These are phyloP conservation scores for Melipona quadrifasciata DNA, from an alignment of 1,140 invertebrate species.

Conservation along the genomic window DNA sequence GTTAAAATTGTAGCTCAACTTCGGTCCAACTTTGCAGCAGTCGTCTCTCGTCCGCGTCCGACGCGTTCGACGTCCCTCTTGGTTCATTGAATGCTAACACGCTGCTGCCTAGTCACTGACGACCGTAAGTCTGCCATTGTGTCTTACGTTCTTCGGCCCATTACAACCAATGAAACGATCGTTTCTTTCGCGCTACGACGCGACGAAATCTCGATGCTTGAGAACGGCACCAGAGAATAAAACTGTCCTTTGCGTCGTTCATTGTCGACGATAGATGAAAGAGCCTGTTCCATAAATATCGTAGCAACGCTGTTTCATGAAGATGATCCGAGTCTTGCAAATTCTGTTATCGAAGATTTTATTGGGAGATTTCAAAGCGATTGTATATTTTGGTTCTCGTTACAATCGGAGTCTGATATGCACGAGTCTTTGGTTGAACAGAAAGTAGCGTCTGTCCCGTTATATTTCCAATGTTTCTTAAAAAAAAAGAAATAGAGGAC, in stretches of 20 bases:
- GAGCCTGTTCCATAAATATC: background rate
- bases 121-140: conserved; percentile 25
- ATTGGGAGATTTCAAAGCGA: background rate
- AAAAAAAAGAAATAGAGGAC: too few relatives aligned
- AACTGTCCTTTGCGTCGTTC: background rate
- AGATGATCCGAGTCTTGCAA: background rate
- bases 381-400: too few relatives aligned
- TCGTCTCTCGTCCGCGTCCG: background rate
- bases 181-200: conserved; percentile 2
- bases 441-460: too few relatives aligned
- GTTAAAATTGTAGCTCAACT: conserved; percentile 35
- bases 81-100: conserved; percentile 21
- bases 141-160: background rate
- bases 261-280: background rate
- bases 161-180: conserved; percentile 27
- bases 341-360: background rate
- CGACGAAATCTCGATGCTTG: background rate
- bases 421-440: too few relatives aligned
- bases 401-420: too few relatives aligned
- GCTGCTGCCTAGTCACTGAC: conserved; percentile 1
- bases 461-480: too few relatives aligned
- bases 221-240: too few relatives aligned
- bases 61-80: background rate
- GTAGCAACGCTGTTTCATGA: too few relatives aligned
- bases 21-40: background rate